Evolutionary conservation across 1,140 invertebrate species (phyloP), one percentile per base, ranked within the genome.

Genomic region (Drosophila kikkawai): DNA sequence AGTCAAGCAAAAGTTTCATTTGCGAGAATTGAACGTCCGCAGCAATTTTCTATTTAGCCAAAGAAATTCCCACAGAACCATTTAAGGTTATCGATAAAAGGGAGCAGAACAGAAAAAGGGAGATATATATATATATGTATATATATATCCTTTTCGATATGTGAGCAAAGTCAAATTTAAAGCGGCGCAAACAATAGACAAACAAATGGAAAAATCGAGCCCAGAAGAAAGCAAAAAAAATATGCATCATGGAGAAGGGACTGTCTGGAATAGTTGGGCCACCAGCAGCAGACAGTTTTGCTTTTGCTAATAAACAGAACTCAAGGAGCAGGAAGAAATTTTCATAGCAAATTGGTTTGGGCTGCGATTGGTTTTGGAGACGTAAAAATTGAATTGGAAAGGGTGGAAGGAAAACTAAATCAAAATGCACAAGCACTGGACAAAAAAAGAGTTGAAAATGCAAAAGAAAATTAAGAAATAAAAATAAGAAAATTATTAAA

Each of bases 21-120:
- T 78, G 44, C 57, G 12, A 39, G 41, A 48, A 48, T 37, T 41
- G 73, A 39, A 75, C 29, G 70, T 75, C 59, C 42, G 57, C 55
- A 77, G 75, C 75, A 77, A 76, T 77, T 77, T 76, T 76, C 73
- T 58, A 76, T 76, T 76, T 75, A 76, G 61, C 61, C 55, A 59
- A 77, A 56, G 48, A 67, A 67, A 77, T 67, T 67, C 55, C 53
- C 69, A 73, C 69, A 73, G 70, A 73, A 29, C 69, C 69, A 73
- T 73, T 73, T 51, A 41, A 51, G 58, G 69, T 71, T 73, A 73
- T 51, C 67, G 63, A 56, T 68, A 68, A 51, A n/a, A 51, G 48
- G 17, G n/a, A 32, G 17, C 8, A 12, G 29, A 51, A 32, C 22
- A 36, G 29, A 37, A 44, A 39, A 19, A 17, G 11, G 37, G 5